These are phyloP conservation scores for Aradophagus sp. DNA, from an alignment of 1,140 invertebrate species.

Conservation along the genomic window DNA sequence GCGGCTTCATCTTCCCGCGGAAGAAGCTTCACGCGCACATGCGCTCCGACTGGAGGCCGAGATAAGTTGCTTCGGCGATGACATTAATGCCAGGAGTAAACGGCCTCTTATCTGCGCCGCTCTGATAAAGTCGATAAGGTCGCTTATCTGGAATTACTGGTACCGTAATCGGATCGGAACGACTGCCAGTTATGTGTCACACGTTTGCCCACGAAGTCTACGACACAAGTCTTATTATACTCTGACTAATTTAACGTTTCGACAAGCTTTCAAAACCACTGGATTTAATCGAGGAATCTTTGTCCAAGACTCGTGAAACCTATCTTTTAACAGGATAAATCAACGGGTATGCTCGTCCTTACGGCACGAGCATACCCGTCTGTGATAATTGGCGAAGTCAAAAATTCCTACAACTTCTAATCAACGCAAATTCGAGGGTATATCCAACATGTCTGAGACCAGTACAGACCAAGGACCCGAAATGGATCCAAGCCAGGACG, in stretches of 20 bases:
- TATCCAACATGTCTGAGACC: too few relatives aligned
- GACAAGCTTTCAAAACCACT: too few relatives aligned
- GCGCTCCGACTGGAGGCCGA: background rate
- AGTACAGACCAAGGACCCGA: too few relatives aligned
- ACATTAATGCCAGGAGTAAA: constrained; percentile 22
- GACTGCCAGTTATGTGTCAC: too few relatives aligned
- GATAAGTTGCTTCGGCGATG: constrained; percentile 46
- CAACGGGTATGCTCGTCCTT: constrained; percentile 49
- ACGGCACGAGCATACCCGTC: constrained; percentile 40
- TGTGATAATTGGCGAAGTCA: background rate
- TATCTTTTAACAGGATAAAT: too few relatives aligned
- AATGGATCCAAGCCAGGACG: constrained; percentile 59
- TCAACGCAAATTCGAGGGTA: too few relatives aligned
- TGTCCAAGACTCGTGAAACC: too few relatives aligned
- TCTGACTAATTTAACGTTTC: too few relatives aligned
- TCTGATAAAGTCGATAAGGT: constrained; percentile 42
- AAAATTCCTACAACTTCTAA: constrained; percentile 25
- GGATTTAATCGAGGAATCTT: too few relatives aligned
- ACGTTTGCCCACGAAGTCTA: too few relatives aligned
- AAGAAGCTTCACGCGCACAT: constrained; percentile 10
- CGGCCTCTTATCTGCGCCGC: constrained; percentile 26
- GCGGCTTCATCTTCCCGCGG: constrained; percentile 25
- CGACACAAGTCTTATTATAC: too few relatives aligned
- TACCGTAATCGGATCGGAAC: constrained; percentile 10
- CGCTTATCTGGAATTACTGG: constrained; percentile 6